Conservation (phyloP, 1,140 invertebrate species). For the Drosophila lacteicornis region DNA sequence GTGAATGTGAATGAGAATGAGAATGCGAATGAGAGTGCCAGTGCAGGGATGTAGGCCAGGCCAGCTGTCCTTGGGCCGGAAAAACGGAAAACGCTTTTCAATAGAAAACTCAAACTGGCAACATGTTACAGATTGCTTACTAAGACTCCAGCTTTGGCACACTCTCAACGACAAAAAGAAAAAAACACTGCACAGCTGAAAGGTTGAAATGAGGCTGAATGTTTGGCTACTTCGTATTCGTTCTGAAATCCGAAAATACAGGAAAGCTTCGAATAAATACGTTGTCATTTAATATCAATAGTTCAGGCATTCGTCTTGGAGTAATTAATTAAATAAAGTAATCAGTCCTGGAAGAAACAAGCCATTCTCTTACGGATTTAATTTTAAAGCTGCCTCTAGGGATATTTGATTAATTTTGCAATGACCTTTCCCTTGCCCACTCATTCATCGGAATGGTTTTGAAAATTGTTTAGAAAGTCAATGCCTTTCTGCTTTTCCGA, state of each 20-base stretch:
- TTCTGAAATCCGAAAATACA: not conserved
- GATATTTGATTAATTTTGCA: not conserved
- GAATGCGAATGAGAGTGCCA: slow-evolving; percentile 25
- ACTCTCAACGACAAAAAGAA: slow-evolving; percentile 6
- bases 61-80: slow-evolving; percentile 66
- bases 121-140: slow-evolving; percentile 54
- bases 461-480: slow-evolving; percentile 13
- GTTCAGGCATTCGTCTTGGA: no score
- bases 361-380: no score
- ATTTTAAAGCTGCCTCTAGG: no score
- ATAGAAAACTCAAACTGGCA: slow-evolving; percentile 55
- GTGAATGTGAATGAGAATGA: slow-evolving; percentile 15
- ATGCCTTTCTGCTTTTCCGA: slow-evolving; percentile 10
- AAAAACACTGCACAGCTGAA: slow-evolving; percentile 26
- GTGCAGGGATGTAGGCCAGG: slow-evolving; percentile 49
- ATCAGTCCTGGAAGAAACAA: no score
- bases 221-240: slow-evolving; percentile 15
- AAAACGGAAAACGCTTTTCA: slow-evolving; percentile 70
- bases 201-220: slow-evolving; percentile 16
- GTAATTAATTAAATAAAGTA: no score
- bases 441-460: not conserved
- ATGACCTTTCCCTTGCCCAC: no score
- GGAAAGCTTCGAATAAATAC: not conserved
- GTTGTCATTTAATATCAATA: not conserved
- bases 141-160: slow-evolving; percentile 24